phyloP scores from a whole-genome alignment of 2,888 invertebrate genomes.

The Melanchra persicariae region DNA sequence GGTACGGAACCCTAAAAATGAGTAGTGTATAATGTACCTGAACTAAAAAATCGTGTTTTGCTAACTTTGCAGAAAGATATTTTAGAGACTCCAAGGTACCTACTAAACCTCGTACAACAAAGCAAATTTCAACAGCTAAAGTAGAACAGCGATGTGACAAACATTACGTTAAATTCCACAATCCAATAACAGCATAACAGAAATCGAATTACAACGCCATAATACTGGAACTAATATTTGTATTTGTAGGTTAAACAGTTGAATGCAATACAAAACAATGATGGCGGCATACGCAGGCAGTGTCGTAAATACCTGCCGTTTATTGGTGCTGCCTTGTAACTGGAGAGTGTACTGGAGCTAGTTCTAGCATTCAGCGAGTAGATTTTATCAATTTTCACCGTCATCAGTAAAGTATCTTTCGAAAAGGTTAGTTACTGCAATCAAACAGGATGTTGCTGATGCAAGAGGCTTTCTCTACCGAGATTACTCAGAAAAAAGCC shows the following conservation, averaged over 20 bases:
- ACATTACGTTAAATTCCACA: conserved; percentile 34
- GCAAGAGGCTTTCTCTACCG: background rate
- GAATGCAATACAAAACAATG: conserved; percentile 75
- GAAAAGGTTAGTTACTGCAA: background rate
- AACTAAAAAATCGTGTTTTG: no score
- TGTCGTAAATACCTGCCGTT: conserved; percentile 81
- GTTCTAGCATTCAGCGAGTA: background rate
- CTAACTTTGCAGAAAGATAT: no score
- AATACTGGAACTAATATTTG: conserved; percentile 63
- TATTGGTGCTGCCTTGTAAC: conserved; percentile 69
- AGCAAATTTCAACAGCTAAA: conserved; percentile 4
- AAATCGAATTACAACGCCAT: conserved; percentile 61
- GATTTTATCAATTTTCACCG: background rate
- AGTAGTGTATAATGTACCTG: no score
- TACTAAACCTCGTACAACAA: background rate
- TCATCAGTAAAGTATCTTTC: no score
- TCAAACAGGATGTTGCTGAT: background rate
- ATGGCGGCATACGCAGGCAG: conserved; percentile 69
- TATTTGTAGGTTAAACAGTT: conserved; percentile 71
- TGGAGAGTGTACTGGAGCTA: conserved; percentile 48
- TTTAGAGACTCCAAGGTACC: background rate
- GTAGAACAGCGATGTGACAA: conserved; percentile 30
- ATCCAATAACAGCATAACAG: conserved; percentile 50
- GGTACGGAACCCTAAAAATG: no score
- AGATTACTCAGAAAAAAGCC: background rate